These are phyloP conservation scores for Callocephalon fimbriatum DNA, from an alignment of 2,113 vertebrate genomes.

Conservation along the genomic window DNA sequence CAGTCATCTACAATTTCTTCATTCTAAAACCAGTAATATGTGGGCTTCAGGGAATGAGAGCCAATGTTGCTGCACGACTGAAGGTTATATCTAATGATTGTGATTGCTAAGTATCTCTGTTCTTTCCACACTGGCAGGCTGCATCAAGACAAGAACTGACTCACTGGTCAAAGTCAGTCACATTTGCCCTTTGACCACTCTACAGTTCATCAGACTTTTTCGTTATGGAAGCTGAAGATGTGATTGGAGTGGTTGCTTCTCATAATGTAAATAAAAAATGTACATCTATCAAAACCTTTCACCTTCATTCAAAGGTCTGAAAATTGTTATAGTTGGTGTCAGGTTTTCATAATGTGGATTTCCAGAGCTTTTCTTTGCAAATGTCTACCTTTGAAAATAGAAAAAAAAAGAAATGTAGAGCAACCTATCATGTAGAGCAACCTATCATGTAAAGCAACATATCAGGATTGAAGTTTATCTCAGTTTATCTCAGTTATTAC, in stretches of 20 bases:
- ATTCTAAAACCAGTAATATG: slow-evolving; percentile 55
- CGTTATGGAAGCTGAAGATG: slow-evolving; percentile 1
- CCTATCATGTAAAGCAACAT: background rate
- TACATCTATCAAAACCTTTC: background rate
- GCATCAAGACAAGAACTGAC: slow-evolving; percentile 52
- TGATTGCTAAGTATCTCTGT: slow-evolving; percentile 14
- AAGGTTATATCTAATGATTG: slow-evolving; percentile 26
- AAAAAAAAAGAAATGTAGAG: background rate
- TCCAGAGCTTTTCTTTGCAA: background rate
- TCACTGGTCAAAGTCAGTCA: slow-evolving; percentile 42
- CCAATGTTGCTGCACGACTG: background rate
- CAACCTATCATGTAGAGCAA: background rate
- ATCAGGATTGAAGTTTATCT: background rate
- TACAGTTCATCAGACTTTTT: slow-evolving; percentile 10
- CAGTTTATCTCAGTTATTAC: background rate
- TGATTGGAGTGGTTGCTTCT: background rate
- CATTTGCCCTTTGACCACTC: slow-evolving; percentile 54
- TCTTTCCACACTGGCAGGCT: slow-evolving; percentile 55
- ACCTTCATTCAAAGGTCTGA: slow-evolving; percentile 11
- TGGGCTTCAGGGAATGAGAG: slow-evolving; percentile 53
- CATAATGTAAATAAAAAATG: slow-evolving; percentile 7
- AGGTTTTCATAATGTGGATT: background rate
- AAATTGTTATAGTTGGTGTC: background rate
- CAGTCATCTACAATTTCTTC: slow-evolving; percentile 56
- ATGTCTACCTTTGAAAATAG: background rate